Base-by-base conservation (phyloP, 1,140 invertebrate genomes). In the Chironomus striatipennis region DNA sequence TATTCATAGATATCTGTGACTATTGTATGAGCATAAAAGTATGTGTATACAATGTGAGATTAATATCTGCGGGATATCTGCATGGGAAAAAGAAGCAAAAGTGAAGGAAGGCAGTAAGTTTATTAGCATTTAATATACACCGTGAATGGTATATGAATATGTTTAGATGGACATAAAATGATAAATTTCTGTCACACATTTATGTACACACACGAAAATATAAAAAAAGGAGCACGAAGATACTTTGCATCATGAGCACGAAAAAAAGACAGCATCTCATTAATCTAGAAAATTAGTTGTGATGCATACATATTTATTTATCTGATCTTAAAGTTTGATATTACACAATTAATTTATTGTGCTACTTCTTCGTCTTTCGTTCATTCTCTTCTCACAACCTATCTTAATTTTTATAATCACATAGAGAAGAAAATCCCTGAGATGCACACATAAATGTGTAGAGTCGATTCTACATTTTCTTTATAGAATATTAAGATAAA, bases 101-200 rank as follows among this genome's bases (percentile, higher is more conserved):
- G n/a, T n/a, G n/a, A n/a, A 10, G 8, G 43, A 47, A 47, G 43
- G 43, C 24, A 34, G 24, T 34, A 57, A 57, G 47, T 57, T 57
- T 57, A 57, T 57, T 57, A 57, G 2, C 47, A 57, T 57, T 57
- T 57, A 12, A 57, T 57, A n/a, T 57, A 57, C n/a, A 10, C 24
- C 24, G 24, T 34, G 24, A 34, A 34, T 34, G 24, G 24, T 34
- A 5, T 34, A 34, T 34, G 24, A 34, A n/a, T 57, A 10, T 57
- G 47, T 10, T 57, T 15, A 21, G 17, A 70, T 70, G 65, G 65
- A 70, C 17, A 70, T 70, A 20, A 70, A 21, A 70, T 70, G 65
- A 70, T 70, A 70, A 70, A 70, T 70, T 20, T 21, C 7, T 70
- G 65, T 70, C 65, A 70, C 65, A 70, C 47, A 57, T 57, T 57